Evolutionary conservation across 2,888 invertebrate genomes (phyloP).

Genomic region (Ferdinandea cuprea): DNA sequence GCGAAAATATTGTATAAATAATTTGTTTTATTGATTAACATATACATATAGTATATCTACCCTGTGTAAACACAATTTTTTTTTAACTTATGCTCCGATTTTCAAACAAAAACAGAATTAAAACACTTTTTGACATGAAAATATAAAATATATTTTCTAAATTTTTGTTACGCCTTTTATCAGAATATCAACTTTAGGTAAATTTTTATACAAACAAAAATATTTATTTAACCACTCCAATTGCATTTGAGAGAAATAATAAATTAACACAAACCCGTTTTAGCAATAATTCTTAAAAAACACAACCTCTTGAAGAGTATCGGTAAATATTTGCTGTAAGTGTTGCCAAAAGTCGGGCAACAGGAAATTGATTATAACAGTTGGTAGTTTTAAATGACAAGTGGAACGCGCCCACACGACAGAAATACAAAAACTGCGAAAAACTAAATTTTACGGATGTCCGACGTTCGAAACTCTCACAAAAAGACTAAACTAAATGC

Average conservation of each 20-base stretch:
- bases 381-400: slow-evolving; percentile 33
- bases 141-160: too few relatives aligned
- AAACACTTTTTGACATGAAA: too few relatives aligned
- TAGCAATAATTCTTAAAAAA: neutral
- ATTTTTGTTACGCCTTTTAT: too few relatives aligned
- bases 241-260: neutral
- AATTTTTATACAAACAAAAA: neutral
- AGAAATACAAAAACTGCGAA: slow-evolving; percentile 12
- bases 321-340: slow-evolving; percentile 4
- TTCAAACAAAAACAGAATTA: too few relatives aligned
- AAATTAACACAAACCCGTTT: neutral
- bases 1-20: neutral
- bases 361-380: slow-evolving; percentile 53
- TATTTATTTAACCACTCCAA: neutral
- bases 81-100: too few relatives aligned
- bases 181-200: neutral
- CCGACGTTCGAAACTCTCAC: slow-evolving; percentile 51
- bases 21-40: too few relatives aligned
- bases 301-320: neutral
- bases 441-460: slow-evolving; percentile 11
- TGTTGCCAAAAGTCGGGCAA: slow-evolving; percentile 35
- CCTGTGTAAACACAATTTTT: too few relatives aligned
- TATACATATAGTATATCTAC: too few relatives aligned
- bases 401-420: slow-evolving; percentile 47
- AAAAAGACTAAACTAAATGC: slow-evolving; percentile 54